Base-by-base conservation (phyloP, 2,888 invertebrate genomes). In the Amphipyra tragopoginis region DNA sequence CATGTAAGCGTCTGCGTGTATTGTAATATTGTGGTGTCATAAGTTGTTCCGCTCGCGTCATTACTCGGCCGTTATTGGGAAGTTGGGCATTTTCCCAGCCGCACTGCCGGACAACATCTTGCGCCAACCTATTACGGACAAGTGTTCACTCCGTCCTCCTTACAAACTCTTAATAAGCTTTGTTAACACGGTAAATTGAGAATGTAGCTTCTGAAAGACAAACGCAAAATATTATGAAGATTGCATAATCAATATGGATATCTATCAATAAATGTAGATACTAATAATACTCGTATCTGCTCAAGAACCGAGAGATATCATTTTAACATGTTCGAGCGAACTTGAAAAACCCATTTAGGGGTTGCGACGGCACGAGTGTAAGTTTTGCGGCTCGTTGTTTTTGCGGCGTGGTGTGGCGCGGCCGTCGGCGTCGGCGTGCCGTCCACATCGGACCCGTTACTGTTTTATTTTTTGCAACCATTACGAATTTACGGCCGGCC, bases 381-480 rank as follows among this genome's bases (percentile, higher is more conserved):
- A 90, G 89, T 92, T 91, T 86, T 73, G 86, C 85, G 83, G 86
- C 69, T 84, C 85, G 86, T 88, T 92, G 92, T 93, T 93, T 93
- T 93, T 93, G 90, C 83, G 80, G 77, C 81, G 79, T 67, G 75
- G 67, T 71, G 58, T 39, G 48, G 50, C 56, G 65, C 58, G 72
- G 66, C 70, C 71, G 69, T 66, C 69, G 60, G 61, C 65, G 61
- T 52, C 66, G 77, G 77, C 76, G 80, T 77, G 79, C 80, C 82
- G 82, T 83, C 83, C 86, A 81, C 86, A 80, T 81, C 84, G 58
- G 82, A 85, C 85, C 21, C 67, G 83, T 65, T 79, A 77, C 87
- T 85, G 88, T 90, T 93, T 92, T 91, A 90, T 93, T 93, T 93
- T 94, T 94, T 94, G 92, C 89, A 81, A 85, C 93, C 93, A 93